Conservation (phyloP, 1,140 invertebrate genomes). For the Olivierus martensii region DNA sequence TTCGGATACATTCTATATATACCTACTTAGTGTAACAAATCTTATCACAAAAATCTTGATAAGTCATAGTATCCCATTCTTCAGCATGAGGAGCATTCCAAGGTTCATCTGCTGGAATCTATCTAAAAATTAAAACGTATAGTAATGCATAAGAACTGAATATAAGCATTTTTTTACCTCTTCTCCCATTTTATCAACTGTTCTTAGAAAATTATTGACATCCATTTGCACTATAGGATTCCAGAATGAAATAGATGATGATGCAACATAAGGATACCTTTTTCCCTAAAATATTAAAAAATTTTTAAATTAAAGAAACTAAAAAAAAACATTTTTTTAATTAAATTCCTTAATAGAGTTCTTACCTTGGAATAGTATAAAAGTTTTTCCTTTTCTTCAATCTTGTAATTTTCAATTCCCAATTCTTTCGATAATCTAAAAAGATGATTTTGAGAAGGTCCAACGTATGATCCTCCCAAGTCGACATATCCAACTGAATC, state of each 20-base stretch:
- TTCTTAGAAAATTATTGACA: conserved; percentile 18
- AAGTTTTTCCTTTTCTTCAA: conserved; percentile 19
- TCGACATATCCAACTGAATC: conserved; percentile 20
- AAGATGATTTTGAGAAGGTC: conserved; percentile 22
- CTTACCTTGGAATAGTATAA: conserved; percentile 20
- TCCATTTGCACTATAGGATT: conserved; percentile 14
- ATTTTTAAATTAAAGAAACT: too few species aligned
- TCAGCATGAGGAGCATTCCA: conserved; percentile 30
- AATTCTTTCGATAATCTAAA: conserved; percentile 27
- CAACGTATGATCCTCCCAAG: conserved; percentile 25
- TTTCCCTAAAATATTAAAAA: not conserved
- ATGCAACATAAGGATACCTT: too few species aligned
- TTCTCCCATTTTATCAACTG: conserved; percentile 22
- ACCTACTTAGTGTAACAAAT: conserved; percentile 28
- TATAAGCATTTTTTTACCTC: conserved; percentile 14
- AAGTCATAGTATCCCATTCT: conserved; percentile 32
- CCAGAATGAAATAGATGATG: too few species aligned
- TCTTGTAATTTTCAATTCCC: conserved; percentile 26
- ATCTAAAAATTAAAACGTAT: not conserved
- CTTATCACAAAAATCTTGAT: conserved; percentile 28
- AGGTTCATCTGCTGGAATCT: conserved; percentile 29
- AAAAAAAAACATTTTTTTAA: too few species aligned
- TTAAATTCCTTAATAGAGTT: not conserved
- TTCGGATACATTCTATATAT: too few species aligned
- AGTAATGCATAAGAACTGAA: too few species aligned